Conservation (phyloP, 2,113 vertebrate species). For the Chloropsis hardwickii region DNA sequence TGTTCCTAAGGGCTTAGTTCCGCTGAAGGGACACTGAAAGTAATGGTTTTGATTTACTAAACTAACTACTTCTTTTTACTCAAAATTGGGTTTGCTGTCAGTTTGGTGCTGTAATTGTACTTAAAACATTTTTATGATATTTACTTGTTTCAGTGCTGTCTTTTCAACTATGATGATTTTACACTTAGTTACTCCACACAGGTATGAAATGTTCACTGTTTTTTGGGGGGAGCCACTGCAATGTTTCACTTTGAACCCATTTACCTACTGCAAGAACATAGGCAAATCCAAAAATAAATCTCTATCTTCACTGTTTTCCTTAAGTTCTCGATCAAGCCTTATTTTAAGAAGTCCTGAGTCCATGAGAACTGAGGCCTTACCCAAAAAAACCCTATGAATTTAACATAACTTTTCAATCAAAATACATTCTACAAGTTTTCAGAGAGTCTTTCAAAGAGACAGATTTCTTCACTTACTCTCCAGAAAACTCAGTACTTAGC, state of each 20-base stretch:
- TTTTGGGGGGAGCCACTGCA: neutral
- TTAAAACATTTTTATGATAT: neutral
- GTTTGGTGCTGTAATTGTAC: slow-evolving; percentile 6
- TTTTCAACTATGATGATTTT: slow-evolving; percentile 44
- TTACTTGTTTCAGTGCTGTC: neutral
- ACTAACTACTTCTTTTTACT: slow-evolving; percentile 29
- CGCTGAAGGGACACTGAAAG: neutral
- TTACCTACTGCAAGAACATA: neutral
- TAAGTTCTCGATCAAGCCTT: slow-evolving; percentile 3
- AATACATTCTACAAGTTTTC: slow-evolving; percentile 1
- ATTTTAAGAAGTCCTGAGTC: neutral
- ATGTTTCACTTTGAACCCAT: neutral
- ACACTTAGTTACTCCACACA: neutral
- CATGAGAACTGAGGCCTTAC: neutral
- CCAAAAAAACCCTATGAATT: neutral
- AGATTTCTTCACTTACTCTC: neutral
- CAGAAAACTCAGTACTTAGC: neutral
- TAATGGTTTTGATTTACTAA: slow-evolving; percentile 22
- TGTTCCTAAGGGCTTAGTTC: neutral
- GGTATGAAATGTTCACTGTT: neutral
- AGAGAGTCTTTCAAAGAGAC: neutral
- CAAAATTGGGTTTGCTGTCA: slow-evolving; percentile 28
- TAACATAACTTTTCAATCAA: neutral
- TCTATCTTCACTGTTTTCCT: neutral
- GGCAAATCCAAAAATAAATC: slow-evolving; percentile 35